Percentiles rank a stretch among this genome's conserved stretches.
Conservation (phyloP, 2,113 vertebrate species). For the Neotoma lepida region DNA sequence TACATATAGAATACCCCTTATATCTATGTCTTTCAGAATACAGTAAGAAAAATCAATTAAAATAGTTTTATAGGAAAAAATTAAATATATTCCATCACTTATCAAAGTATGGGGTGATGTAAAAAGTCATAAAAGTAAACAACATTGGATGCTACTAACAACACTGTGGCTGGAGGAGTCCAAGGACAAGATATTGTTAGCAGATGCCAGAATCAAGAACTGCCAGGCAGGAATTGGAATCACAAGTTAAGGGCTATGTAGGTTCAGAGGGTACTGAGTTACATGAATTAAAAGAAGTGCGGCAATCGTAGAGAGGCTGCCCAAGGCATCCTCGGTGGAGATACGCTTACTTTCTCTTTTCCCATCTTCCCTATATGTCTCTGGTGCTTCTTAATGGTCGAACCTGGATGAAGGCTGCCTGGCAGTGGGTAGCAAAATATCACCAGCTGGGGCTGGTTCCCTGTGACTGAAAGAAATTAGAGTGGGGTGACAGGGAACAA, state of each 20-base stretch:
- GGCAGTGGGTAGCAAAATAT: neutral
- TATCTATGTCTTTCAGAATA: neutral
- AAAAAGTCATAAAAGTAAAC: neutral
- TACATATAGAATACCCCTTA: neutral
- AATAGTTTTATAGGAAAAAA: neutral
- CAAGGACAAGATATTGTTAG: neutral
- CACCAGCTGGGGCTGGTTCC: neutral
- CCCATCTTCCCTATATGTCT: neutral
- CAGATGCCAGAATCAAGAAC: neutral
- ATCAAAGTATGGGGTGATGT: neutral
- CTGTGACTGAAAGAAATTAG: neutral
- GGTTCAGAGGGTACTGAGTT: neutral
- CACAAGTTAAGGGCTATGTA: neutral
- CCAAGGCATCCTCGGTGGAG: neutral
- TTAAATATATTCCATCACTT: neutral
- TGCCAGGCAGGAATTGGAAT: neutral
- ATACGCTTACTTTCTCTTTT: neutral
- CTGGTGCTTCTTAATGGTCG: neutral
- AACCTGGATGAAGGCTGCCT: neutral
- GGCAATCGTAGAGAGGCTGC: neutral
- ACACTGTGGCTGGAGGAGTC: fast-evolving
- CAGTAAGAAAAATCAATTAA: constrained; percentile 32
- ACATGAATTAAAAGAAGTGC: neutral
- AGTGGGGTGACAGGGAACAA: neutral
- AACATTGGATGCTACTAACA: neutral